Percentiles rank a stretch among this genome's conserved stretches.
Evolutionary conservation across 2,888 invertebrate species (phyloP).

Genomic region (Galerucella calmariensis): DNA sequence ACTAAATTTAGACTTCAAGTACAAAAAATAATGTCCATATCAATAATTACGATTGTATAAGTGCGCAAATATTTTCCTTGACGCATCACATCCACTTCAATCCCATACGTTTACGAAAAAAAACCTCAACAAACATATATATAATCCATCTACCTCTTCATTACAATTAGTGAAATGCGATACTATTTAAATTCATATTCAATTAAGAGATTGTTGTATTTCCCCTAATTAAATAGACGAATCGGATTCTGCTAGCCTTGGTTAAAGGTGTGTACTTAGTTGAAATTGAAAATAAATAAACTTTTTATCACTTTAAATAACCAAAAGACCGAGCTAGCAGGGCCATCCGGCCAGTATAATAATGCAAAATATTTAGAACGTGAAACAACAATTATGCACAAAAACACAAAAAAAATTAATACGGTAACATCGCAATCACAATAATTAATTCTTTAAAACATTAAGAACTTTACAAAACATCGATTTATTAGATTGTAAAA

Average conservation of each 20-base stretch:
- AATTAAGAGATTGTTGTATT: neutral
- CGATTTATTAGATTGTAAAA: too few relatives aligned
- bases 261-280: neutral
- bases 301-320: too few relatives aligned
- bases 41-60: neutral
- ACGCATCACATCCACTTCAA: slow-evolving; percentile 13
- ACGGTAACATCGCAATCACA: too few relatives aligned
- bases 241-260: neutral
- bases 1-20: neutral
- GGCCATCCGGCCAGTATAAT: too few relatives aligned
- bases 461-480: too few relatives aligned
- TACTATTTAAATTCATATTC: neutral
- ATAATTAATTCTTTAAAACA: too few relatives aligned
- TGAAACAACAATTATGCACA: too few relatives aligned
- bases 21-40: neutral
- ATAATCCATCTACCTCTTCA: neutral
- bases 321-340: too few relatives aligned
- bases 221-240: neutral
- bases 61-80: slow-evolving; percentile 9
- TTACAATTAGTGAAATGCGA: slow-evolving; percentile 15
- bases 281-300: neutral
- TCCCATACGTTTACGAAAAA: neutral
- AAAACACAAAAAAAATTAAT: too few relatives aligned
- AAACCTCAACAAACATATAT: neutral
- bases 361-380: too few relatives aligned